Conservation (phyloP, 2,113 vertebrate species). For the Helogale parvula region DNA sequence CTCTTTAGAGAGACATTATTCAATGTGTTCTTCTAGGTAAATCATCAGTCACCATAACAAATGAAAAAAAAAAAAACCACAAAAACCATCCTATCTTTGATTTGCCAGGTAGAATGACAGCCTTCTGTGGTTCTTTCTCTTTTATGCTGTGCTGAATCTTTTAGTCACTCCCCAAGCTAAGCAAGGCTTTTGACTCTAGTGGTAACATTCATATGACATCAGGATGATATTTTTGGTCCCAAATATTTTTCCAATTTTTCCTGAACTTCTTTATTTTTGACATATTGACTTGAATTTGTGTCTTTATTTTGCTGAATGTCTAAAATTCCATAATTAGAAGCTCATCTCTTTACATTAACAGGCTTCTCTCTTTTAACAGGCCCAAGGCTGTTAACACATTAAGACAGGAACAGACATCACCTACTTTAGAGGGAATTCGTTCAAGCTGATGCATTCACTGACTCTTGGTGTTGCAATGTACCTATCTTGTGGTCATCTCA, state of each 20-base stretch:
- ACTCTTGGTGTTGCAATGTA: background rate
- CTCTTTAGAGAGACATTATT: background rate
- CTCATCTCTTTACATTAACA: constrained; percentile 27
- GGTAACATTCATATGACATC: background rate
- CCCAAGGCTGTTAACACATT: background rate
- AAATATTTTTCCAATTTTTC: background rate
- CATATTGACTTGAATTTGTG: background rate
- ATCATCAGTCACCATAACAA: background rate
- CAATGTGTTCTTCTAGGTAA: background rate
- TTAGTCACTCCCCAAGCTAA: background rate
- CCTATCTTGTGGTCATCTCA: background rate
- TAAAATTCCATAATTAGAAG: constrained; percentile 9
- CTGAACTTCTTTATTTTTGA: constrained; percentile 9
- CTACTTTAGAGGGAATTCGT: background rate
- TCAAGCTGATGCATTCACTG: background rate
- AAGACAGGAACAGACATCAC: background rate
- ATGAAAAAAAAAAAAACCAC: background rate
- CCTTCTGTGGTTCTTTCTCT: background rate
- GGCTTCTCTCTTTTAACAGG: background rate
- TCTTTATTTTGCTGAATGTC: constrained; percentile 6
- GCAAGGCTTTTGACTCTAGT: background rate
- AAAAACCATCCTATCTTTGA: background rate
- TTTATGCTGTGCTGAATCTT: background rate
- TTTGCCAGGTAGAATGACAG: background rate
- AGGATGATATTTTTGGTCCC: background rate